Conservation (phyloP, 2,797 vertebrate genomes). For the Intellagama lesueurii region DNA sequence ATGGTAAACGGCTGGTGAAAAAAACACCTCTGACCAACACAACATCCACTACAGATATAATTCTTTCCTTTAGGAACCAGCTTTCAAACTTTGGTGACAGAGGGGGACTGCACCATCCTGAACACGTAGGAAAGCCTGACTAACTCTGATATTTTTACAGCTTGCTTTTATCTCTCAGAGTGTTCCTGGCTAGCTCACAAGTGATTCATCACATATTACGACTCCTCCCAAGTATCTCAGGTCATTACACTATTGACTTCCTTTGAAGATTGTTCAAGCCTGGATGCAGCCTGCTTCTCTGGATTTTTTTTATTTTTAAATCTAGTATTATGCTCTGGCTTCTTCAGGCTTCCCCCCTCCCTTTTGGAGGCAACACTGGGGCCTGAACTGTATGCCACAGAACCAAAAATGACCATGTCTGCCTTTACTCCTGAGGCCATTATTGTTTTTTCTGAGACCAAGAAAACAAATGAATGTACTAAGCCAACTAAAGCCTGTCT, state of each 20-base stretch:
- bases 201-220: slow-evolving; percentile 8
- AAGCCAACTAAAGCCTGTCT: not conserved
- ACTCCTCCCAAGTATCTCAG: slow-evolving; percentile 20
- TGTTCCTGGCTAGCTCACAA: not conserved
- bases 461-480: not conserved
- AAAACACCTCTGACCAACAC: slow-evolving; percentile 22
- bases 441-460: too few species aligned
- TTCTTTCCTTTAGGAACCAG: slow-evolving; percentile 38
- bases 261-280: slow-evolving; percentile 34
- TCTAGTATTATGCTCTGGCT: not conserved
- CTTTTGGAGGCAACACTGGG: not conserved
- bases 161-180: slow-evolving; percentile 44
- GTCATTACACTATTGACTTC: slow-evolving; percentile 28
- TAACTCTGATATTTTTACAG: slow-evolving; percentile 46
- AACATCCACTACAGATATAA: slow-evolving; percentile 35
- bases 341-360: not conserved
- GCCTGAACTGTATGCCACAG: not conserved
- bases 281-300: not conserved
- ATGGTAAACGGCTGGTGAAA: slow-evolving; percentile 35
- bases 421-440: not conserved
- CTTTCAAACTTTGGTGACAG: slow-evolving; percentile 63
- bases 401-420: not conserved
- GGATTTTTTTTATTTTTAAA: slow-evolving; percentile 6
- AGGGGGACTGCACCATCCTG: slow-evolving; percentile 33
- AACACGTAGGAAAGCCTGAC: slow-evolving; percentile 38